These are phyloP conservation scores for Nomada goodeniana DNA, from an alignment of 2,888 invertebrate species.

Conservation along the genomic window DNA sequence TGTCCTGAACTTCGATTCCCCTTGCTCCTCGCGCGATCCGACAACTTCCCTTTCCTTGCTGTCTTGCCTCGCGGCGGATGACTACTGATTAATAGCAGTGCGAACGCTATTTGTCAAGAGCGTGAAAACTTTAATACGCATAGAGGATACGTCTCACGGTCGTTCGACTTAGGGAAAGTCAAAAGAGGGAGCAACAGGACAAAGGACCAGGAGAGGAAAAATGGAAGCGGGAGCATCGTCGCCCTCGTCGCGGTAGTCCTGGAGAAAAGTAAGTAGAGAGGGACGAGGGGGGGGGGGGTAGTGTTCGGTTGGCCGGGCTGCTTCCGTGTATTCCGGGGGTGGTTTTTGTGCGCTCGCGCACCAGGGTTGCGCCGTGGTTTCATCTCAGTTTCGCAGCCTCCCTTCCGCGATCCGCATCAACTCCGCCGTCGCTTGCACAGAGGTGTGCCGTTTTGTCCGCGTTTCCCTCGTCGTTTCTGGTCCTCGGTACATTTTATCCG, in stretches of 20 bases:
- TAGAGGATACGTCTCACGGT: slow-evolving; percentile 19
- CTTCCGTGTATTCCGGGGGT: slow-evolving; percentile 78
- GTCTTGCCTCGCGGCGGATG: too few relatives aligned
- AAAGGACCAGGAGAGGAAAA: slow-evolving; percentile 46
- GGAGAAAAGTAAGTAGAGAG: slow-evolving; percentile 51
- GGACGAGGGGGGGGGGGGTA: slow-evolving; percentile 51
- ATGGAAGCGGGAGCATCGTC: slow-evolving; percentile 49
- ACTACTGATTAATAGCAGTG: background rate
- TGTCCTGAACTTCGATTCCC: too few relatives aligned
- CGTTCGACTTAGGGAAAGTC: background rate
- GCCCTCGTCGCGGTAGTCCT: slow-evolving; percentile 48
- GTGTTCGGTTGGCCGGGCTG: slow-evolving; percentile 76
- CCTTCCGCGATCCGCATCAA: slow-evolving; percentile 81
- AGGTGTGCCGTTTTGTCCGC: slow-evolving; percentile 75
- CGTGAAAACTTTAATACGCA: background rate
- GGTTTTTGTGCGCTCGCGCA: slow-evolving; percentile 78
- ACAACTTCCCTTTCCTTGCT: too few relatives aligned
- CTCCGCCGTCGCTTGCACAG: slow-evolving; percentile 71
- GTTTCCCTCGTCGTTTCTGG: slow-evolving; percentile 38
- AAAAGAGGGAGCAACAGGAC: slow-evolving; percentile 20
- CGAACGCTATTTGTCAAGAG: too few relatives aligned
- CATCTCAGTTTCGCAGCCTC: slow-evolving; percentile 83
- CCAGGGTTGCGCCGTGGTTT: slow-evolving; percentile 76
- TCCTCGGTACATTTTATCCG: background rate
- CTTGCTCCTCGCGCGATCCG: too few relatives aligned